phyloP scores from a whole-genome alignment of 2,797 vertebrate genomes.

The Anomalospiza imberbis region DNA sequence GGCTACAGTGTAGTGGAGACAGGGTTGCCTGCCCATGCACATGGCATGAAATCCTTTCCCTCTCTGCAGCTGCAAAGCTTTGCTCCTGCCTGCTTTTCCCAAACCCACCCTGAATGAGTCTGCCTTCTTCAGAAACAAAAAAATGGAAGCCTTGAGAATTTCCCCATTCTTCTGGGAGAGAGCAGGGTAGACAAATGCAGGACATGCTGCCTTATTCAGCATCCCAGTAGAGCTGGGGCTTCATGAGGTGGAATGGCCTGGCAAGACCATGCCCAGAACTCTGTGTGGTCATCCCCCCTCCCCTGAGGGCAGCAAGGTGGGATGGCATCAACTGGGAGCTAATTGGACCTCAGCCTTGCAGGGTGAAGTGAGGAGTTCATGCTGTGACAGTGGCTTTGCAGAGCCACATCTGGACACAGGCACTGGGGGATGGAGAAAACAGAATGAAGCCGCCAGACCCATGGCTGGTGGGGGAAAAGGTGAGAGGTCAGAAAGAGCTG shows the following conservation, averaged over 20 bases:
- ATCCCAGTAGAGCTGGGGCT: background rate
- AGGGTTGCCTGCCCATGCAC: fast-evolving
- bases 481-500: fast-evolving
- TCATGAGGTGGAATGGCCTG: background rate
- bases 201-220: background rate
- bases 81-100: background rate
- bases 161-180: background rate
- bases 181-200: background rate
- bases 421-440: background rate
- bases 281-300: fast-evolving
- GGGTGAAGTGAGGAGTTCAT: fast-evolving
- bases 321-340: fast-evolving
- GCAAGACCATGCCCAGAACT: background rate
- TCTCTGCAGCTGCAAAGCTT: background rate
- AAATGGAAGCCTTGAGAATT: background rate
- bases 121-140: background rate
- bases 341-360: background rate
- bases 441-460: background rate
- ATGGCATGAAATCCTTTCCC: background rate
- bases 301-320: background rate
- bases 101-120: background rate
- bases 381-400: background rate
- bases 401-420: background rate
- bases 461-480: background rate
- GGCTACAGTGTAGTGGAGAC: background rate